Evolutionary conservation across 2,113 vertebrate genomes (phyloP), one percentile per base, ranked within the genome.

Genomic region (Mola mola): DNA sequence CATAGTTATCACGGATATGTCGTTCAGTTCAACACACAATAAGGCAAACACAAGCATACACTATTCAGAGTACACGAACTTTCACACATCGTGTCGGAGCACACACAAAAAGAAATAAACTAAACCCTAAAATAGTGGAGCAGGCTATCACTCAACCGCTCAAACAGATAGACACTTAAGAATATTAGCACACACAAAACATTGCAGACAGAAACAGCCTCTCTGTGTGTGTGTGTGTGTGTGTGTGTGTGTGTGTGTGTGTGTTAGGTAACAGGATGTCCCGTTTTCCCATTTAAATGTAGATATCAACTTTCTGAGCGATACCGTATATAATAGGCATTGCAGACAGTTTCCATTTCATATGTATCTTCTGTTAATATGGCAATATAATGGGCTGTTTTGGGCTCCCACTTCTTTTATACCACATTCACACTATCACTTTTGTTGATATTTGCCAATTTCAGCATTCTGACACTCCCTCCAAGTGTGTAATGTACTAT

Each of bases 241-340:
- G 3, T 19, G n/a, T 9, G 8, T 20, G 25, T 24, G 2, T 41
- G 19, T 46, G 33, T 56, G 48, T 24, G 6, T 52, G 46, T 72
- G 20, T 13, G 2, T 16, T 56, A 53, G 2, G 37, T 6, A 53
- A 87, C 74, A 81, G 87, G 82, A 84, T 78, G 73, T 78, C 25
- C 36, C 69, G 61, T 72, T 75, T 82, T n/a, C n/a, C n/a, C n/a
- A n/a, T n/a, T n/a, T n/a, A n/a, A n/a, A n/a, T n/a, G n/a, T n/a
- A 8, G 59, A 78, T 66, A 6, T 67, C 64, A 76, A 24, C 53
- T 64, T 29, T 46, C 22, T 24, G 8, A 56, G 44, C 17, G 22
- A 44, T 28, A 72, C 47, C 42, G 72, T 51, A 51, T 31, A 17
- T n/a, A 50, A 36, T 26, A 26, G 33, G 64, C 42, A 42, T 24